phyloP scores from a whole-genome alignment of 2,888 invertebrate species.

The Terebella lapidaria region DNA sequence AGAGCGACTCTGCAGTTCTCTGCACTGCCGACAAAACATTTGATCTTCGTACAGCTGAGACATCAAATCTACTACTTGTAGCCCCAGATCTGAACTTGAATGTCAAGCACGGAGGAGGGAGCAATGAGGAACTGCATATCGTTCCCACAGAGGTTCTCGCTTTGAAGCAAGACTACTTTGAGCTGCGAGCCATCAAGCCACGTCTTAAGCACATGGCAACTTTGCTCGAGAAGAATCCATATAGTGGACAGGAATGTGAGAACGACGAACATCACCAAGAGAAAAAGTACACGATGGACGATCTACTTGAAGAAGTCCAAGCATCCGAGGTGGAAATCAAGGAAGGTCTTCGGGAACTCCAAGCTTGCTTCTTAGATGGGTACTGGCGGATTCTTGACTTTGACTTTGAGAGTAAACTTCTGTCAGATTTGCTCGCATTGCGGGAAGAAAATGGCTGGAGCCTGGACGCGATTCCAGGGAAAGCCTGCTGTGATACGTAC shows the following conservation, averaged over 20 bases:
- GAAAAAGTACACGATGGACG: slow-evolving; percentile 62
- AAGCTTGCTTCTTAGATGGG: slow-evolving; percentile 68
- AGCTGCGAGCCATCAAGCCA: slow-evolving; percentile 59
- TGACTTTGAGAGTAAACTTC: slow-evolving; percentile 69
- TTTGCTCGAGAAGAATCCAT: slow-evolving; percentile 66
- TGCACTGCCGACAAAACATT: slow-evolving; percentile 77
- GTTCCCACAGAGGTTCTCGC: background rate
- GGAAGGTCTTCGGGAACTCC: slow-evolving; percentile 63
- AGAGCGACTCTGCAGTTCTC: slow-evolving; percentile 69
- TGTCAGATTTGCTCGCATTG: slow-evolving; percentile 74
- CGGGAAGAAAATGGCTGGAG: slow-evolving; percentile 62
- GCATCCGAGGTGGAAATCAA: slow-evolving; percentile 69
- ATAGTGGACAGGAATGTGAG: slow-evolving; percentile 69
- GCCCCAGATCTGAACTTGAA: background rate
- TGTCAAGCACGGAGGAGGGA: background rate
- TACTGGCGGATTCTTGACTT: slow-evolving; percentile 59
- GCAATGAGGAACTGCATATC: background rate
- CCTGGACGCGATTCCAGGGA: slow-evolving; percentile 65
- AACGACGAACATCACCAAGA: slow-evolving; percentile 52
- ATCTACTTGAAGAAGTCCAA: slow-evolving; percentile 68
- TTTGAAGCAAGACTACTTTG: background rate
- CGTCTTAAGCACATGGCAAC: slow-evolving; percentile 66
- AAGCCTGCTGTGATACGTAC: slow-evolving; percentile 65
- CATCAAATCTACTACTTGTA: slow-evolving; percentile 71
- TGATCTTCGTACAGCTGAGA: slow-evolving; percentile 82